A percentile compares a stretch with the other conserved stretches of the same genome.
Evolutionary conservation across 2,113 vertebrate genomes (phyloP).

Genomic region (Tragelaphus imberbis): DNA sequence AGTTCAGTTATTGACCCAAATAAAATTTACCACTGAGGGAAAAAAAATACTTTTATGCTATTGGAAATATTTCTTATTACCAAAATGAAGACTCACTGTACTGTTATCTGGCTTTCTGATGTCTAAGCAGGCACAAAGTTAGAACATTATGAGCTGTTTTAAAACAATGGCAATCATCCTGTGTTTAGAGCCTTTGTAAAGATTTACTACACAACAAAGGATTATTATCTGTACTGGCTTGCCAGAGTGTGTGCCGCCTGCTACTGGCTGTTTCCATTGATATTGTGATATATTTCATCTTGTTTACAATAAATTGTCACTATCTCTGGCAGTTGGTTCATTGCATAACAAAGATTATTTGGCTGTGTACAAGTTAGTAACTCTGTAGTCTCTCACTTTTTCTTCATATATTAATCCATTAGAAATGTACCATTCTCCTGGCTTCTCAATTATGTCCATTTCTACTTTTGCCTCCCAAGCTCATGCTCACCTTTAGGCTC

Average conservation of each 20-base stretch:
- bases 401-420: background rate
- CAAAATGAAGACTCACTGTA: constrained; percentile 38
- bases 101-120: constrained; percentile 43
- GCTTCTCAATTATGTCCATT: background rate
- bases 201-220: constrained; percentile 52
- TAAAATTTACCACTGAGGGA: background rate
- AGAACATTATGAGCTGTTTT: constrained; percentile 51
- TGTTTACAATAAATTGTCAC: constrained; percentile 55
- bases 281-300: constrained; percentile 45
- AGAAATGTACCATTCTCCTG: background rate
- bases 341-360: constrained; percentile 58
- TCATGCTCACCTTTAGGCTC: background rate
- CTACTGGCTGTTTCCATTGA: constrained; percentile 65
- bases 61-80: constrained; percentile 44
- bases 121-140: constrained; percentile 41
- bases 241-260: constrained; percentile 48
- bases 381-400: background rate
- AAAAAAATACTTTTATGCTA: background rate
- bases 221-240: constrained; percentile 33
- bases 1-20: background rate
- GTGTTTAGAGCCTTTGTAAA: constrained; percentile 49
- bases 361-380: background rate
- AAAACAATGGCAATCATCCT: constrained; percentile 39
- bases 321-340: constrained; percentile 26
- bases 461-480: background rate